Base-by-base conservation (phyloP, 2,888 invertebrate species). In the Mamestra brassicae region DNA sequence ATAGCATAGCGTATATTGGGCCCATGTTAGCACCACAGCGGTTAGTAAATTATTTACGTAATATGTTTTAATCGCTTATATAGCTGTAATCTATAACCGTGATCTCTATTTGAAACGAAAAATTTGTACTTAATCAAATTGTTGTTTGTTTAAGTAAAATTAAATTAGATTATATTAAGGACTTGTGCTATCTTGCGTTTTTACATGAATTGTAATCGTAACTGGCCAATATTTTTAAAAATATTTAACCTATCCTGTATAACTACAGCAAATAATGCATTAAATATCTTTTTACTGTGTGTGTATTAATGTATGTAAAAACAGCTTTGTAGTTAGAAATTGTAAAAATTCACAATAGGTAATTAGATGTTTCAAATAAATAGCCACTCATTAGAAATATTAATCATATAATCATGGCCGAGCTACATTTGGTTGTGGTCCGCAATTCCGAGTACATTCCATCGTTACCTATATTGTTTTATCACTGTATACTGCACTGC, bases 291-390 rank as follows among this genome's bases (percentile, higher is more conserved):
- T 87, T 91, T 89, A 91, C 86, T 90, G 88, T 92, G 91, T 91
- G 92, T 92, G 92, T 93, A 91, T 89, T 91, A 89, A 86, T 89
- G 85, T 90, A 88, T 93, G 91, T 92, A 93, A 91, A 92, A 91
- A 92, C 89, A 87, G 94, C 94, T 94, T 94, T 82, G 87, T 94
- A 94, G 92, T 90, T 93, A 94, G 91, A 92, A 88, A 91, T 91
- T 94, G 92, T 93, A 93, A 91, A 92, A 91, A 90, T 87, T 90
- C 90, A 92, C 89, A 85, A 76, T 90, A 91, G 89, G 83, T 84
- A 82, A 85, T 85, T 93, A 92, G 92, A 89, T 91, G 93, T 93
- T 92, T 88, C 87, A 85, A 87, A 85, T 83, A 80, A 86, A 89
- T 91, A 91, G 86, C 78, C 81, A 84, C 86, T 85, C 84, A 87